These are phyloP conservation scores for Ectemnius lituratus DNA, from an alignment of 2,888 invertebrate species.

Conservation along the genomic window DNA sequence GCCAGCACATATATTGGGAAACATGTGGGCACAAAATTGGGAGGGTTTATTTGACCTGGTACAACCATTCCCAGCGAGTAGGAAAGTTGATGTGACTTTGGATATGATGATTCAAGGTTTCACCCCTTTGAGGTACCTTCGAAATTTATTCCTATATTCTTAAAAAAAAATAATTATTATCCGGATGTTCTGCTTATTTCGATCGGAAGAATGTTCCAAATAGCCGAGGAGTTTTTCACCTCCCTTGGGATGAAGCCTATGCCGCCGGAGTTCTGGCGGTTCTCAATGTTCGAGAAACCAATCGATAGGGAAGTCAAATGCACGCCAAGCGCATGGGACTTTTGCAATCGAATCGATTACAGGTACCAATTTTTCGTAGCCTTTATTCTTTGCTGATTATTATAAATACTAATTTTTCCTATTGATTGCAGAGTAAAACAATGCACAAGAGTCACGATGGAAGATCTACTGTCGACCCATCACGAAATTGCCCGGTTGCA, in stretches of 20 bases:
- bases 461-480: conserved; percentile 87
- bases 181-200: conserved; percentile 41
- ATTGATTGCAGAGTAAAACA: conserved; percentile 85
- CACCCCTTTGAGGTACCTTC: conserved; percentile 83
- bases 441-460: conserved; percentile 88
- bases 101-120: conserved; percentile 88
- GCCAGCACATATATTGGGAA: conserved; percentile 91
- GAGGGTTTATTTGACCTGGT: conserved; percentile 86
- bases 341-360: conserved; percentile 90
- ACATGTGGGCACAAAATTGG: conserved; percentile 93
- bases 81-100: conserved; percentile 86
- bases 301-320: conserved; percentile 85
- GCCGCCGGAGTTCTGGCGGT: conserved; percentile 91
- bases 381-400: too few species aligned
- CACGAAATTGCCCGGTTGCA: conserved; percentile 92
- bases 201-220: conserved; percentile 85
- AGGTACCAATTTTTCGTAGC: conserved; percentile 79
- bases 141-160: background rate
- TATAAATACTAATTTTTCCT: background rate
- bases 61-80: conserved; percentile 86
- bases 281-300: conserved; percentile 88
- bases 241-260: conserved; percentile 89
- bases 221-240: conserved; percentile 90
- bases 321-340: conserved; percentile 91
- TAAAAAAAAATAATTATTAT: conserved; percentile 9